Evolutionary conservation across 2,888 invertebrate species (phyloP).

Genomic region (Zygothrica quintamaculata): DNA sequence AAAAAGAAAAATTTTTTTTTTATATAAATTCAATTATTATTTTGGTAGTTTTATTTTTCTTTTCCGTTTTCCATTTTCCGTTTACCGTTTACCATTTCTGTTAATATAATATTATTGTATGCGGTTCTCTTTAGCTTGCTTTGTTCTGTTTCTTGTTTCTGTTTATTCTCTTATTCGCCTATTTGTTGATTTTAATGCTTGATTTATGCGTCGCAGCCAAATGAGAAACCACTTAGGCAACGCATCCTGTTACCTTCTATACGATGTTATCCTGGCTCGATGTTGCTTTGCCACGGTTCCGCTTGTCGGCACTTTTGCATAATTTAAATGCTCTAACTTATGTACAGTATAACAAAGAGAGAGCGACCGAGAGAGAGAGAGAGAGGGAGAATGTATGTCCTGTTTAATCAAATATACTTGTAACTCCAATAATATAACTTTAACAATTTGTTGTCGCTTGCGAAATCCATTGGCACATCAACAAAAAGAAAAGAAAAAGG

Average conservation of each 20-base stretch:
- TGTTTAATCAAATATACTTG: slow-evolving; percentile 60
- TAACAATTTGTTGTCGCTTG: slow-evolving; percentile 60
- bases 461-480: slow-evolving; percentile 30
- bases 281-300: slow-evolving; percentile 56
- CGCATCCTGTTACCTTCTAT: slow-evolving; percentile 44
- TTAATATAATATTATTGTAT: neutral
- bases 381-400: slow-evolving; percentile 6
- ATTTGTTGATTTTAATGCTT: slow-evolving; percentile 66
- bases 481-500: neutral
- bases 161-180: slow-evolving; percentile 31
- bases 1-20: too few relatives aligned
- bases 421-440: slow-evolving; percentile 64
- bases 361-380: neutral
- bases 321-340: slow-evolving; percentile 57
- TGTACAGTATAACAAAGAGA: neutral
- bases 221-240: slow-evolving; percentile 70
- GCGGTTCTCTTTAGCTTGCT: neutral
- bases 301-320: slow-evolving; percentile 61
- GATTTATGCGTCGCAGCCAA: slow-evolving; percentile 70
- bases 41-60: too few relatives aligned
- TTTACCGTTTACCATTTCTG: too few relatives aligned
- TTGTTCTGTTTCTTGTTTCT: slow-evolving; percentile 5
- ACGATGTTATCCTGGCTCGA: slow-evolving; percentile 46
- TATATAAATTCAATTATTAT: too few relatives aligned
- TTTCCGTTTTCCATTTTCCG: too few relatives aligned